These are phyloP conservation scores for Progne subis DNA, from an alignment of 2,113 vertebrate species.

Conservation along the genomic window DNA sequence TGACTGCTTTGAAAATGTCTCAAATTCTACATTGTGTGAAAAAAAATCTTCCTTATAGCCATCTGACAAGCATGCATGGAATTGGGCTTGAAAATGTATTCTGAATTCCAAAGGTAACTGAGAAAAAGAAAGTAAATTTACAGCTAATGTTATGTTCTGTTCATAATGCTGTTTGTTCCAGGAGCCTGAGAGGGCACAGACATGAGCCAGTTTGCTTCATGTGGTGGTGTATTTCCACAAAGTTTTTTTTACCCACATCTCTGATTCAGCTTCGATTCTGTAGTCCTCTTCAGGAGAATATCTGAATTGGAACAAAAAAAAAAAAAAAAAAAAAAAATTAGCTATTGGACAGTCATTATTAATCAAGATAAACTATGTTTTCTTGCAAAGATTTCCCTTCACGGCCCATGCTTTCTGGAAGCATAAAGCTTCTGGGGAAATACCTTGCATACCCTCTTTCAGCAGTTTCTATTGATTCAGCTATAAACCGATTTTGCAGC, in stretches of 20 bases:
- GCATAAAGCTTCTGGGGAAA: not conserved
- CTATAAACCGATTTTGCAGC: not conserved
- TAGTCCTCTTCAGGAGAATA: not conserved
- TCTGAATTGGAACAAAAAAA: not conserved
- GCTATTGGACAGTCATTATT: not conserved
- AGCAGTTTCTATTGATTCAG: not conserved
- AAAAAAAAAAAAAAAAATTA: not conserved
- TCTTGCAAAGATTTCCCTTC: not conserved
- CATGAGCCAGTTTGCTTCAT: not conserved
- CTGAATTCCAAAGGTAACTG: not conserved
- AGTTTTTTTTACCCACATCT: rapidly evolving
- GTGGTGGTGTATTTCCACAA: not conserved
- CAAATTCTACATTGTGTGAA: not conserved
- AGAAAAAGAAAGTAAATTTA: not conserved
- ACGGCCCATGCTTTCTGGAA: not conserved
- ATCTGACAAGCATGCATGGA: not conserved
- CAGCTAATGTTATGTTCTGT: not conserved
- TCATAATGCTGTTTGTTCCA: not conserved
- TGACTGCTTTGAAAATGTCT: not conserved
- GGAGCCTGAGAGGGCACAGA: not conserved
- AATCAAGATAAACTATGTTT: not conserved
- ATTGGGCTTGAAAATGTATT: not conserved
- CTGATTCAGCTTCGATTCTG: not conserved
- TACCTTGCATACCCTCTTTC: not conserved
- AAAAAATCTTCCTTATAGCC: not conserved